These are phyloP conservation scores for Tipula helvola DNA, from an alignment of 2,888 invertebrate genomes.

Conservation along the genomic window DNA sequence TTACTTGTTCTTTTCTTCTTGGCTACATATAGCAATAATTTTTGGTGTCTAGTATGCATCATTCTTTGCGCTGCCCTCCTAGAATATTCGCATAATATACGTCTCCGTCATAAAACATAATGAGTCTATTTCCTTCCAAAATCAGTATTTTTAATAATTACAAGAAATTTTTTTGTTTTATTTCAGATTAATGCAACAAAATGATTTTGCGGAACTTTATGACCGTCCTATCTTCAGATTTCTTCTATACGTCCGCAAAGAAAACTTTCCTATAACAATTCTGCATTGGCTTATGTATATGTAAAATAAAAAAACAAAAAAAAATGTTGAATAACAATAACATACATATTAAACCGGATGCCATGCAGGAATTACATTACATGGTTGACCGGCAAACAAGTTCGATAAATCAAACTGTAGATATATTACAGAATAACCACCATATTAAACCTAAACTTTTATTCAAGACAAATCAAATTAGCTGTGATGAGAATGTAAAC, in stretches of 20 bases:
- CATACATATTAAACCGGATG: constrained; percentile 16
- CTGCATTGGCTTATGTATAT: background rate
- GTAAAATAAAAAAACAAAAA: background rate
- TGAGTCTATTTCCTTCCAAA: too few species aligned
- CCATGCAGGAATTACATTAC: constrained; percentile 34
- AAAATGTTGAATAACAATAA: background rate
- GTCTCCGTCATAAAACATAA: too few species aligned
- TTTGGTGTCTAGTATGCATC: too few species aligned
- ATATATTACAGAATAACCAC: background rate
- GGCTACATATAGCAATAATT: too few species aligned
- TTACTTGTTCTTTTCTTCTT: too few species aligned
- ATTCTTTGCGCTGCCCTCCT: too few species aligned
- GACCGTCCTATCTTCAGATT: background rate
- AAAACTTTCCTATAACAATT: background rate
- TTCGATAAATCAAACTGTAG: constrained; percentile 6
- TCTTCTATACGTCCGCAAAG: background rate
- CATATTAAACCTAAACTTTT: constrained; percentile 28
- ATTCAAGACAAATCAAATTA: constrained; percentile 25
- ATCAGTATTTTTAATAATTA: background rate
- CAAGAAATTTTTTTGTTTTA: background rate
- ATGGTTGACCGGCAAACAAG: constrained; percentile 27
- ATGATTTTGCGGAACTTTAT: background rate
- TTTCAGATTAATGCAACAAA: background rate
- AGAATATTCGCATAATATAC: too few species aligned
- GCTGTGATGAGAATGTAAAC: constrained; percentile 34